Percentiles rank a stretch among this genome's conserved stretches.
These are phyloP conservation scores for Etheostoma nigrum DNA, from an alignment of 2,797 vertebrate genomes.

Conservation along the genomic window DNA sequence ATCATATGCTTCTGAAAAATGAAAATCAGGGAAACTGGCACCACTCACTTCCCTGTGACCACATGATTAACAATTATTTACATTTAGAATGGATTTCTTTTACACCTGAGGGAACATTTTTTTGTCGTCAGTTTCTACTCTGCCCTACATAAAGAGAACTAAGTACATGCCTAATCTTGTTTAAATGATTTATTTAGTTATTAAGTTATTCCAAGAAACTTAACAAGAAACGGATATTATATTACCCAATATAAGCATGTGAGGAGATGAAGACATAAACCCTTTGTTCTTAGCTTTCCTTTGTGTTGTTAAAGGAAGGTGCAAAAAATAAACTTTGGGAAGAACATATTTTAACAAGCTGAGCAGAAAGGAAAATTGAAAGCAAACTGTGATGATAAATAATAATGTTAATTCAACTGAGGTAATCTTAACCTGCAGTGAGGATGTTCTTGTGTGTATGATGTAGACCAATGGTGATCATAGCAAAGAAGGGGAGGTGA, in stretches of 20 bases:
- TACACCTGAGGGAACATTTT: conserved; percentile 26
- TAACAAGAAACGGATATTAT: conserved; percentile 7
- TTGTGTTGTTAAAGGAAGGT: conserved; percentile 22
- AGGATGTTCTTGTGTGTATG: conserved; percentile 35
- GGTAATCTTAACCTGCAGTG: conserved; percentile 60
- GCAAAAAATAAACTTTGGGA: conserved; percentile 35
- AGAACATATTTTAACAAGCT: conserved; percentile 40
- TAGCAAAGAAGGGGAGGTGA: conserved; percentile 36
- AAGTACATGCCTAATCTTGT: conserved; percentile 17
- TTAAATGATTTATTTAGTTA: conserved; percentile 8
- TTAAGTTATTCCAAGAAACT: conserved; percentile 29
- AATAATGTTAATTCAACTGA: conserved; percentile 50
- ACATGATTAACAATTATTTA: conserved; percentile 68
- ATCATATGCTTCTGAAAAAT: conserved; percentile 66
- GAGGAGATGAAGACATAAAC: neutral
- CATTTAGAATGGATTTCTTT: conserved; percentile 58
- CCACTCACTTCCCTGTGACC: conserved; percentile 42
- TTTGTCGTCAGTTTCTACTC: conserved; percentile 23
- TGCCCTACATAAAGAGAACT: conserved; percentile 23
- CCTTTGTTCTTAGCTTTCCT: conserved; percentile 14
- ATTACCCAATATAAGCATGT: neutral
- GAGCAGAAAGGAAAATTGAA: conserved; percentile 42
- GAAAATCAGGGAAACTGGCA: conserved; percentile 63
- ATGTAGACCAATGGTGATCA: conserved; percentile 53
- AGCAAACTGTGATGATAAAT: conserved; percentile 42